Base-by-base conservation (phyloP, 2,888 invertebrate species). In the Pristionchus exspectatus region DNA sequence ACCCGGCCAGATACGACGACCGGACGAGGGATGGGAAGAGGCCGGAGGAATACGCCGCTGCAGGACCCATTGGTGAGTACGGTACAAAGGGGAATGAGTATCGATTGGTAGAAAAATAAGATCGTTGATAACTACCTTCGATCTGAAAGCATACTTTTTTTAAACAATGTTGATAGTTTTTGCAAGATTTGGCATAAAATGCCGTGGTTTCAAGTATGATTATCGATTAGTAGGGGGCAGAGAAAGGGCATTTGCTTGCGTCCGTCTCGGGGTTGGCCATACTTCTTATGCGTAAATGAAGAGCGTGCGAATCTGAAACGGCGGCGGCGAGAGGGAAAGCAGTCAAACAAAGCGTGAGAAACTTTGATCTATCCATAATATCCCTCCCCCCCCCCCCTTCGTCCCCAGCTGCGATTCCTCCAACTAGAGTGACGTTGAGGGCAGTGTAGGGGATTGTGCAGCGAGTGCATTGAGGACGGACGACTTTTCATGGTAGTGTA, bases 331-430 rank as follows among this genome's bases (percentile, higher is more conserved):
- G 16, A 38, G 27, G 83, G 83, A 56, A 50, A 44, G 56, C 54
- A 83, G 54, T 83, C 83, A 83, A 83, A 83, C 83, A 83, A 24
- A 83, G 83, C 83, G 83, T 83, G 83, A 18, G 83, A 83, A 56
- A 83, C 16, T 54, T 30, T 5, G 30, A 83, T 83, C 83, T 27
- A 83, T 54, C 54, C 83, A 83, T 83, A 54, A 56, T 50, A 50
- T 54, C 54, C 27, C 72, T 27, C 10, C 66, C 27, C 24, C 27
- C 54, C 27, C 72, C 66, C 10, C 66, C 27, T 4, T 24, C n/a
- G 63, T 21, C 21, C 66, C 7, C 44, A 50, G 59, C 27, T 66
- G 66, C 2, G 27, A 66, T 77, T 38, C 38, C 44, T 30, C 33
- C 44, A 9, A 50, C 44, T 50, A 50, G 44, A 33, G 3, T 30